Conservation (phyloP, 2,888 invertebrate genomes). For the Allacma fusca region DNA sequence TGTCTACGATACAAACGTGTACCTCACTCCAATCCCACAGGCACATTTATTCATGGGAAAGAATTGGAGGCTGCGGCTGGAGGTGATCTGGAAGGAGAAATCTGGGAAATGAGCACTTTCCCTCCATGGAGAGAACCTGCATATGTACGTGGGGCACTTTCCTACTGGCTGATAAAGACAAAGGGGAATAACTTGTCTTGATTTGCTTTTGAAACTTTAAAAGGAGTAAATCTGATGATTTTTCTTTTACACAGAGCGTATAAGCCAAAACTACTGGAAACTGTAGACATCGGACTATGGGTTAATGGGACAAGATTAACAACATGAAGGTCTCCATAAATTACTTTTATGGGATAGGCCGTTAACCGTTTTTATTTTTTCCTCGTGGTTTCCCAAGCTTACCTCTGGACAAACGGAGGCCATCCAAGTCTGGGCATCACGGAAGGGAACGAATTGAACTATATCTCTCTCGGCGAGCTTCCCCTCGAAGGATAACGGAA, state of each 20-base stretch:
- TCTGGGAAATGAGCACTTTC: neutral
- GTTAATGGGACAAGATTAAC: neutral
- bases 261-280: too few relatives aligned
- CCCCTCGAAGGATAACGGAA: conserved; percentile 62
- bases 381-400: neutral
- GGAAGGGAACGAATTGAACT: conserved; percentile 69
- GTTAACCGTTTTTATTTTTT: neutral
- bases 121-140: too few relatives aligned
- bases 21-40: too few relatives aligned
- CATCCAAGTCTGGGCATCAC: conserved; percentile 58
- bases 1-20: neutral
- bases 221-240: conserved; percentile 2
- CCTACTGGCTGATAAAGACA: neutral
- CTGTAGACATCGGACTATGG: too few relatives aligned
- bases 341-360: neutral
- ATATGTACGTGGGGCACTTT: neutral
- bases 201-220: conserved; percentile 4
- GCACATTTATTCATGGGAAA: neutral
- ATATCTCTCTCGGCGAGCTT: conserved; percentile 69
- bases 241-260: neutral
- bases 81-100: neutral
- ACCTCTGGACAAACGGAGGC: conserved; percentile 56
- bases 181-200: neutral
- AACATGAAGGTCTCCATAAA: neutral
- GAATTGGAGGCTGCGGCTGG: neutral